These are phyloP conservation scores for Bombylius discolor DNA, from an alignment of 2,888 invertebrate species.

Conservation along the genomic window DNA sequence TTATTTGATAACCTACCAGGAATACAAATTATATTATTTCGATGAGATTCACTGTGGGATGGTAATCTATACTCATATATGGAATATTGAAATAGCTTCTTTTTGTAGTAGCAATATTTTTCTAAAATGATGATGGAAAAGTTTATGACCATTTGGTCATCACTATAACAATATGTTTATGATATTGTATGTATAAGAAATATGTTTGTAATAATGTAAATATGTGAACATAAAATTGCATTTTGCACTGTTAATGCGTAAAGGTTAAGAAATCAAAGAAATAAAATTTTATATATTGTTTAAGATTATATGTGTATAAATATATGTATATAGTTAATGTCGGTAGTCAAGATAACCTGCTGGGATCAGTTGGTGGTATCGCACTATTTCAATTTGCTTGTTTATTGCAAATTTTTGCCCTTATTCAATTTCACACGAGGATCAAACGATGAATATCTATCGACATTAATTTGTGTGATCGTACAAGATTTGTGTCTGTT, in stretches of 20 bases:
- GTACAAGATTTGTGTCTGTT: background rate
- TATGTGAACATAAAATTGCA: too few species aligned
- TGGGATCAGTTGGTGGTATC: background rate
- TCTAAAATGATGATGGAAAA: too few species aligned
- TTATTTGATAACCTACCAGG: background rate
- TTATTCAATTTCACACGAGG: background rate
- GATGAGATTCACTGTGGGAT: background rate
- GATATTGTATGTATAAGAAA: too few species aligned
- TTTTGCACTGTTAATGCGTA: too few species aligned
- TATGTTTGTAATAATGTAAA: too few species aligned
- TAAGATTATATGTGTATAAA: too few species aligned
- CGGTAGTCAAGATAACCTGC: background rate
- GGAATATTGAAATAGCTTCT: too few species aligned
- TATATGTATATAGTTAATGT: background rate
- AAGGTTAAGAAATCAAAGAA: too few species aligned
- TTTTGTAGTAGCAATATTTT: too few species aligned
- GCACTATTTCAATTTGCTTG: background rate
- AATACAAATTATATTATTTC: background rate
- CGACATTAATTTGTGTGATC: background rate
- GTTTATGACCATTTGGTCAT: too few species aligned
- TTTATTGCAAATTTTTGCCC: background rate
- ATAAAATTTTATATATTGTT: too few species aligned
- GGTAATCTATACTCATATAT: background rate
- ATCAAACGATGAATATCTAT: background rate
- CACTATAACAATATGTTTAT: too few species aligned